A percentile compares a stretch with the other conserved stretches of the same genome.
Conservation (phyloP, 2,888 invertebrate genomes). For the Bruchidius siliquastri region DNA sequence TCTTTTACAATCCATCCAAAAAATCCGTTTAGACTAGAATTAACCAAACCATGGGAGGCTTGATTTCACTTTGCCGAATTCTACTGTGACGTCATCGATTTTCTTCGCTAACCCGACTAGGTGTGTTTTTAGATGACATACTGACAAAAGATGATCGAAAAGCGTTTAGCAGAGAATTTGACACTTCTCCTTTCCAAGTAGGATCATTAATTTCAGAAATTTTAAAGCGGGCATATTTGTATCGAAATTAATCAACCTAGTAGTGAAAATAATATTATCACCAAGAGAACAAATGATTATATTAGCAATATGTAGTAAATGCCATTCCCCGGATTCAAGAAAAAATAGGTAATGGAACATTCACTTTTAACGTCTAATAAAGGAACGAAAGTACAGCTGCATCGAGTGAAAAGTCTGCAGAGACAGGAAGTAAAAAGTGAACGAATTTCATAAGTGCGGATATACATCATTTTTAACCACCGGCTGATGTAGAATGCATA, state of each 20-base stretch:
- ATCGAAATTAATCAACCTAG: not conserved
- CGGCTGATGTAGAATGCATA: not conserved
- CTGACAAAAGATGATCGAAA: too few relatives aligned
- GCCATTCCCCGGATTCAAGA: not conserved
- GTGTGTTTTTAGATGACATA: too few relatives aligned
- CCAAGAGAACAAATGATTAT: not conserved
- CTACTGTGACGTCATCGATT: too few relatives aligned
- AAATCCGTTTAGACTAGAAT: too few relatives aligned
- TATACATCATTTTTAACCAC: not conserved
- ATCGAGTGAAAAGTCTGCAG: not conserved
- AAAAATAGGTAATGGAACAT: not conserved
- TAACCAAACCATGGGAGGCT: too few relatives aligned
- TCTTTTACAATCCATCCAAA: too few relatives aligned
- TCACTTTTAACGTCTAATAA: not conserved
- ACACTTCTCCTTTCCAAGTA: too few relatives aligned
- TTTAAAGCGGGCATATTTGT: too few relatives aligned
- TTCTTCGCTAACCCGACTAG: too few relatives aligned
- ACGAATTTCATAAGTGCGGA: not conserved
- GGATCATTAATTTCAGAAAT: too few relatives aligned
- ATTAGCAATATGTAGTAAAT: not conserved
- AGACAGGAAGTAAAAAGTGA: not conserved
- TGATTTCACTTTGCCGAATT: too few relatives aligned
- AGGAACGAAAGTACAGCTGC: not conserved
- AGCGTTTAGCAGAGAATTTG: too few relatives aligned
- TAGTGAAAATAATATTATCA: not conserved